Percentiles rank a stretch among this genome's conserved stretches.
phyloP scores from a whole-genome alignment of 2,888 invertebrate species.

The Leptopilina syphax region DNA sequence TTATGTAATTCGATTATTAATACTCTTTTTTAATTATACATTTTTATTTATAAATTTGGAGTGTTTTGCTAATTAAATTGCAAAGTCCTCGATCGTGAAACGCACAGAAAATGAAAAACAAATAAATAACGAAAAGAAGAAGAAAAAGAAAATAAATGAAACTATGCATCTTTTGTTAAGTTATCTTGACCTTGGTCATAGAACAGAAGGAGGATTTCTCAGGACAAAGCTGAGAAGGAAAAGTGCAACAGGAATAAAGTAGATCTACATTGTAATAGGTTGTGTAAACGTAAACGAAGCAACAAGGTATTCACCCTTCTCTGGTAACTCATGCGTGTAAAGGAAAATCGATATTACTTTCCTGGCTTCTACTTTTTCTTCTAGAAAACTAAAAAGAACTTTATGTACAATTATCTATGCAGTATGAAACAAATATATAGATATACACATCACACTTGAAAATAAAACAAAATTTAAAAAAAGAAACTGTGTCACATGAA shows the following conservation, averaged over 20 bases:
- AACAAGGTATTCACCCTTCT: constrained; percentile 36
- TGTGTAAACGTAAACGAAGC: constrained; percentile 36
- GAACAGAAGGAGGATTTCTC: constrained; percentile 1
- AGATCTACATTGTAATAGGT: constrained; percentile 37
- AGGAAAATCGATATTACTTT: constrained; percentile 18
- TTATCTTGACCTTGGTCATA: constrained; percentile 1
- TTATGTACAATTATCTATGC: constrained; percentile 4
- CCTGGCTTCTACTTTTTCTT: constrained; percentile 16
- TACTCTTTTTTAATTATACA: too few relatives aligned
- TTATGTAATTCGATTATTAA: too few relatives aligned
- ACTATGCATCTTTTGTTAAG: too few relatives aligned
- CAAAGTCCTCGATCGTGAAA: too few relatives aligned
- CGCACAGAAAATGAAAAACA: too few relatives aligned
- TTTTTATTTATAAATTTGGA: too few relatives aligned
- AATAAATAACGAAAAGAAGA: too few relatives aligned
- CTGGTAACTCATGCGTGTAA: constrained; percentile 32
- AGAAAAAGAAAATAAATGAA: too few relatives aligned
- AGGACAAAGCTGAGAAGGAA: constrained; percentile 4
- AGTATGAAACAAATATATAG: background rate
- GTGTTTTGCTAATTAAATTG: too few relatives aligned
- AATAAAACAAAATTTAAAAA: background rate
- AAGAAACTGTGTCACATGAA: constrained; percentile 7
- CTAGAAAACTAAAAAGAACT: constrained; percentile 14
- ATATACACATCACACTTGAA: background rate
- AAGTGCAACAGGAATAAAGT: constrained; percentile 18